phyloP scores from a whole-genome alignment of 2,888 invertebrate species.

The Ferdinandea cuprea region DNA sequence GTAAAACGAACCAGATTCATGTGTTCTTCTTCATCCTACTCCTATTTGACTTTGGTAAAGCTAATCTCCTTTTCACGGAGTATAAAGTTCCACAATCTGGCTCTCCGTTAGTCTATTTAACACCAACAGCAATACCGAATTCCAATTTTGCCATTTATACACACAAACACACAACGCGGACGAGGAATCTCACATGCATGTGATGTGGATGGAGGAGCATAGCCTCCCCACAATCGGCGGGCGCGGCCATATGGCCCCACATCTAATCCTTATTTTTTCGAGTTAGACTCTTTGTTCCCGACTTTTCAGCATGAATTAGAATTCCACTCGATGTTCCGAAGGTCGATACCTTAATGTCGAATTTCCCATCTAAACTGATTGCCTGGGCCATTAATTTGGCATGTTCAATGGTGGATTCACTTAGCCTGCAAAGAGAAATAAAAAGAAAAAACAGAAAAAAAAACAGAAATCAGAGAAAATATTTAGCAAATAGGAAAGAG shows the following conservation, averaged over 20 bases:
- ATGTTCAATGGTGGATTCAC: constrained; percentile 79
- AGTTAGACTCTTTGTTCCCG: constrained; percentile 78
- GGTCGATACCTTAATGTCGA: constrained; percentile 79
- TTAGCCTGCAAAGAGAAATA: constrained; percentile 76
- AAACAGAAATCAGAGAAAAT: constrained; percentile 42
- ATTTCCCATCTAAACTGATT: constrained; percentile 79
- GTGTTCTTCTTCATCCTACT: constrained; percentile 33
- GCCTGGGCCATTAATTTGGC: constrained; percentile 79
- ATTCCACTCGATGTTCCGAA: constrained; percentile 80
- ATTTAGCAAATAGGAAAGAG: constrained; percentile 50
- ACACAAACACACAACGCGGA: constrained; percentile 31
- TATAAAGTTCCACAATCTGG: constrained; percentile 71
- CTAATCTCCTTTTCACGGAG: constrained; percentile 71
- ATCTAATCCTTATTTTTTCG: constrained; percentile 77
- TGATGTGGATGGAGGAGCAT: no score
- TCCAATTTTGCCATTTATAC: constrained; percentile 51
- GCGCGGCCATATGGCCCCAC: no score
- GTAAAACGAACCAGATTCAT: constrained; percentile 45
- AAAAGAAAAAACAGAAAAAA: constrained; percentile 13
- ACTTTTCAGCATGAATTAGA: constrained; percentile 79
- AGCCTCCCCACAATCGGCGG: constrained; percentile 1
- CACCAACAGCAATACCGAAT: constrained; percentile 53
- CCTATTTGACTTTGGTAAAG: constrained; percentile 69
- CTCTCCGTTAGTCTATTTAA: constrained; percentile 47
- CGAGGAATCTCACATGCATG: constrained; percentile 26